Evolutionary conservation across 2,888 invertebrate species (phyloP), one percentile per base, ranked within the genome.

Genomic region (Nowickia ferox): DNA sequence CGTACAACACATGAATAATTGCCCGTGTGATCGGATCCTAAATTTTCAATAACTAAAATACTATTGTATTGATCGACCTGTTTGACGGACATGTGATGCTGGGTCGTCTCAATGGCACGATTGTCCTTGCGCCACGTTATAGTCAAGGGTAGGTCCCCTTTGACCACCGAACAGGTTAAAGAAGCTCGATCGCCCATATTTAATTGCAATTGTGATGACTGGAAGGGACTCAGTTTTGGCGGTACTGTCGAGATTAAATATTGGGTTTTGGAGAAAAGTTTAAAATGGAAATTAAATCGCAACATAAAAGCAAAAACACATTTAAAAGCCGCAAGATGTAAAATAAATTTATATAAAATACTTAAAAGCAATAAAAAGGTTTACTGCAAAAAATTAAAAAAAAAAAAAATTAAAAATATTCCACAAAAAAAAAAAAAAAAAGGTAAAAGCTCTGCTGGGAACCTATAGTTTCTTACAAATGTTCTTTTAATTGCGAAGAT

Each of bases 51-150:
- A 93, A 95, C 95, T 93, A 96, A 94, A 93, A 96, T 95, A 93
- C 95, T 96, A 94, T 95, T 96, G 93, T 95, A 96, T 92, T 95
- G 95, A 93, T 96, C 96, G 93, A 96, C 95, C 93, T 95, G 95
- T 89, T 95, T 96, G 89, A 96, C 94, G 88, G 95, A 94, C 93
- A 95, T 94, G 46, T 86, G 86, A 88, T 95, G 94, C 87, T 94
- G 94, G 51, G 94, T 94, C 44, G 94, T 94, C 88, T 95, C 95
- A 91, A 96, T 93, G 84, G 94, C 93, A 30, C 95, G 94, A 88
- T 94, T 95, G 90, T 97, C 96, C 93, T 96, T 96, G 88, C 95
- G 95, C 97, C 97, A 97, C 57, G 94, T 94, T 88, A 97, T 96
- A 86, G 95, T 95, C 88, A 97, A 93, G 53, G 97, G 97, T 87